Evolutionary conservation across 2,113 vertebrate species (phyloP).

Genomic region (Scomber japonicus): DNA sequence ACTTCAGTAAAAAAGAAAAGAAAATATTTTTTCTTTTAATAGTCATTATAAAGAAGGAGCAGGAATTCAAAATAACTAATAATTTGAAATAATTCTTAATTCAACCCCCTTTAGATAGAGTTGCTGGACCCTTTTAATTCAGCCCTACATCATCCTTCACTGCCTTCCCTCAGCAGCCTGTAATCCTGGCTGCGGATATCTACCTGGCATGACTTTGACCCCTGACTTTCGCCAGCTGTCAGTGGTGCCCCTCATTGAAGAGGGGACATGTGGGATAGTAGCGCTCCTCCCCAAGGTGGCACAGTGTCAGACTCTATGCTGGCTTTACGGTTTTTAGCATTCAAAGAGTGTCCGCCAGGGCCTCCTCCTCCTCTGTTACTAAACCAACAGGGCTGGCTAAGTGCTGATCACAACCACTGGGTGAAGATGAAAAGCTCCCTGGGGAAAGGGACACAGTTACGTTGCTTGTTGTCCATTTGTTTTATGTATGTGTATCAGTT

Average conservation of each 20-base stretch:
- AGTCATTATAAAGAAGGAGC: too few species aligned
- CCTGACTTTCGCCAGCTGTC: conserved; percentile 78
- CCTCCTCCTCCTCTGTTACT: conserved; percentile 72
- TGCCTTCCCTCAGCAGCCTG: conserved; percentile 4
- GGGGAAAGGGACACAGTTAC: conserved; percentile 40
- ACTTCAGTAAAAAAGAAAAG: too few species aligned
- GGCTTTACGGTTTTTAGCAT: conserved; percentile 75
- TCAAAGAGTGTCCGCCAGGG: conserved; percentile 72
- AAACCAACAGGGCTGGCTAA: conserved; percentile 71
- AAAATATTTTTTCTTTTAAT: too few species aligned
- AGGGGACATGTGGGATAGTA: conserved; percentile 41
- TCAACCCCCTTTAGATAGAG: not conserved
- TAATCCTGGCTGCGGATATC: conserved; percentile 50
- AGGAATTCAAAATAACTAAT: too few species aligned
- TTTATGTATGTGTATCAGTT: conserved; percentile 70
- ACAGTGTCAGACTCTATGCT: conserved; percentile 62
- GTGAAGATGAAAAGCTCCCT: conserved; percentile 63
- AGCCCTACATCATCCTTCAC: conserved; percentile 15
- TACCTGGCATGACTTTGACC: conserved; percentile 74
- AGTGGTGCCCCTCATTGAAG: conserved; percentile 44
- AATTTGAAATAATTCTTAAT: too few species aligned
- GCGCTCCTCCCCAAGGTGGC: conserved; percentile 55
- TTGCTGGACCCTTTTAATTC: conserved; percentile 25
- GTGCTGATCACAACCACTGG: conserved; percentile 57
- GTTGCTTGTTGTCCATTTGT: conserved; percentile 64